A percentile compares a stretch with the other conserved stretches of the same genome.
phyloP scores from a whole-genome alignment of 2,113 vertebrate species.

The Bucco capensis region DNA sequence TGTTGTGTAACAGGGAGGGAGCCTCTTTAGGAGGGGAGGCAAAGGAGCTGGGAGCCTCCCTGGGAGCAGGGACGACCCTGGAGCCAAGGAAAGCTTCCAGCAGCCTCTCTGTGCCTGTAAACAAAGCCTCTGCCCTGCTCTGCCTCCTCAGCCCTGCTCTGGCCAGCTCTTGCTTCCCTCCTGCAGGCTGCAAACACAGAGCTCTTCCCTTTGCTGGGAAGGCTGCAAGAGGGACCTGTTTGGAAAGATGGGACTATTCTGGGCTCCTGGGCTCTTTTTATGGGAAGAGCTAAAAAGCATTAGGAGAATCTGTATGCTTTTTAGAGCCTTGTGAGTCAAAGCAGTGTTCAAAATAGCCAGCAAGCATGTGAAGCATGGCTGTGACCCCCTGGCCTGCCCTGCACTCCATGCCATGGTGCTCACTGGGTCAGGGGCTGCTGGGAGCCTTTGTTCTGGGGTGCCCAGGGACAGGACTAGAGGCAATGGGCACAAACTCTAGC shows the following conservation, averaged over 20 bases:
- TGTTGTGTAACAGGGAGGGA: slow-evolving; percentile 68
- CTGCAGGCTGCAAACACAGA: accelerated
- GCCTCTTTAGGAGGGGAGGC: slow-evolving; percentile 60
- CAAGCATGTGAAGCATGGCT: not conserved
- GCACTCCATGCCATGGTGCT: not conserved
- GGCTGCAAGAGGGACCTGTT: not conserved
- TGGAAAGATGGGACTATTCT: not conserved
- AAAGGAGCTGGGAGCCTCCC: not conserved
- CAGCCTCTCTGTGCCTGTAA: slow-evolving; percentile 21
- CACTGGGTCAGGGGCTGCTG: slow-evolving; percentile 13
- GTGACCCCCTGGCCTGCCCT: slow-evolving; percentile 6
- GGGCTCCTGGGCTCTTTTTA: not conserved
- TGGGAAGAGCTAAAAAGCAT: slow-evolving; percentile 7
- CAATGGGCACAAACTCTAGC: too few relatives aligned
- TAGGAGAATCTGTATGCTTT: slow-evolving; percentile 13
- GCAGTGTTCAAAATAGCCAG: slow-evolving; percentile 47
- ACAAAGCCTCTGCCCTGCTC: not conserved
- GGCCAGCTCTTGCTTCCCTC: not conserved
- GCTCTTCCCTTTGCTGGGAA: not conserved
- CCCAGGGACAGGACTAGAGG: too few relatives aligned
- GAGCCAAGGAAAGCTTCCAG: slow-evolving; percentile 33
- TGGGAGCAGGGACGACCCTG: not conserved
- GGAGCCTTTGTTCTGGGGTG: too few relatives aligned
- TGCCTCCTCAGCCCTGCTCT: not conserved
- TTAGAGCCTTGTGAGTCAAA: slow-evolving; percentile 46